A percentile compares a stretch with the other conserved stretches of the same genome.
phyloP scores from a whole-genome alignment of 1,140 invertebrate species.

The Aphis craccivora region DNA sequence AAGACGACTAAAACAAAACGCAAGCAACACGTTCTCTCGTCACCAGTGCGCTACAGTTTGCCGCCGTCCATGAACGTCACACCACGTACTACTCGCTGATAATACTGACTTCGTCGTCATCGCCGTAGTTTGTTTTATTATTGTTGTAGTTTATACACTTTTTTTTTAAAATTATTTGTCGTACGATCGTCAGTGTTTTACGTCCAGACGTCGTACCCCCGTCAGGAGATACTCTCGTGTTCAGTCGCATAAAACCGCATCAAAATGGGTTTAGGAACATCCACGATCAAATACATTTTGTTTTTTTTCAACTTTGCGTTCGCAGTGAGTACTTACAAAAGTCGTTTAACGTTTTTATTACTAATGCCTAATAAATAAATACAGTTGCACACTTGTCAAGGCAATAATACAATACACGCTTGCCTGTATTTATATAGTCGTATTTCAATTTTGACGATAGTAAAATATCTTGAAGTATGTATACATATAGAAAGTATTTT shows the following conservation, averaged over 20 bases:
- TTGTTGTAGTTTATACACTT: neutral
- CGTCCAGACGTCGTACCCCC: neutral
- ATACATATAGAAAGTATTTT: too few relatives aligned
- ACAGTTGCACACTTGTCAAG: neutral
- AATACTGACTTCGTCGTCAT: neutral
- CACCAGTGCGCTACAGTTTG: neutral
- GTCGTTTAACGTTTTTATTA: neutral
- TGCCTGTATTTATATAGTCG: too few relatives aligned
- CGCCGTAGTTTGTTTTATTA: neutral
- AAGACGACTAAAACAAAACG: neutral
- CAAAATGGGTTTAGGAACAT: neutral
- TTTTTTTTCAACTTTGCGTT: conserved; percentile 36
- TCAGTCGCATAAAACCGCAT: neutral
- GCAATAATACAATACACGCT: too few relatives aligned
- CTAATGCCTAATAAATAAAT: neutral
- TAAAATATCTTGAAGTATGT: too few relatives aligned
- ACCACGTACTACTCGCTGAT: neutral
- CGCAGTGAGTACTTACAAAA: neutral
- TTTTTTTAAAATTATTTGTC: neutral
- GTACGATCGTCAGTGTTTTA: neutral
- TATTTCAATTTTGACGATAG: too few relatives aligned
- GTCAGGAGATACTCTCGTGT: neutral
- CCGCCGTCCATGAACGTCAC: neutral
- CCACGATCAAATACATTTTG: conserved; percentile 36
- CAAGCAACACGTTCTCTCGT: conserved; percentile 15